Evolutionary conservation across 2,113 vertebrate species (phyloP).

Genomic region (Rhombomys opimus): DNA sequence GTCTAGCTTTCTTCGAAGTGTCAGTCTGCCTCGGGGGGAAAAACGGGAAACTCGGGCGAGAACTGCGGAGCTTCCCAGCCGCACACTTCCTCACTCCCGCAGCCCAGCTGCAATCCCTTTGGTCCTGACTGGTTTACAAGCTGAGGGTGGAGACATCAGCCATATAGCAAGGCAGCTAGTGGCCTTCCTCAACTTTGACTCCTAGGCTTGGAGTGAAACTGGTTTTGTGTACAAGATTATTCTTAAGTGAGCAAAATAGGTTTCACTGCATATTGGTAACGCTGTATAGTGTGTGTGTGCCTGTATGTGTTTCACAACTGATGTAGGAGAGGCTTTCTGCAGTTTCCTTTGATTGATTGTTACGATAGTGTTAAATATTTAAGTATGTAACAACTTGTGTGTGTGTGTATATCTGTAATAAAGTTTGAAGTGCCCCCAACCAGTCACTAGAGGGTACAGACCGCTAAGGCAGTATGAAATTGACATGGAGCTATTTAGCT

Average conservation of each 20-base stretch:
- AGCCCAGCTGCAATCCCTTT: not conserved
- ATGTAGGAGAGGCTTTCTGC: not conserved
- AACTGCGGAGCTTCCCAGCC: slow-evolving; percentile 70
- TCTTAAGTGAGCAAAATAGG: not conserved
- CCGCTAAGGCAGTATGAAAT: not conserved
- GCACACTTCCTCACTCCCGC: slow-evolving; percentile 52
- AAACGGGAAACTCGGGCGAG: slow-evolving; percentile 54
- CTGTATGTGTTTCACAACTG: not conserved
- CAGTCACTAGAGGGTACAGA: not conserved
- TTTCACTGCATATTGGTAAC: not conserved
- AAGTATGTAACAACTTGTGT: not conserved
- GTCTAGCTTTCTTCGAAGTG: slow-evolving; percentile 42
- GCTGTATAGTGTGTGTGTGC: not conserved
- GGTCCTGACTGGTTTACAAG: not conserved
- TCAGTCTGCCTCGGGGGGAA: not conserved
- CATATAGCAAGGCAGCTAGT: not conserved
- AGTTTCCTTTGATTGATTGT: not conserved
- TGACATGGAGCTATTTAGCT: not conserved
- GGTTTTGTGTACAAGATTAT: not conserved
- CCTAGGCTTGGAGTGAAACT: not conserved
- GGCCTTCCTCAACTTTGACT: not conserved
- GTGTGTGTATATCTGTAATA: not conserved
- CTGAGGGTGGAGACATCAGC: not conserved
- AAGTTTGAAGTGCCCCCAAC: not conserved
- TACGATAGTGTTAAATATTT: not conserved